Conservation (phyloP, 2,797 vertebrate species). For the Brotula barbata region DNA sequence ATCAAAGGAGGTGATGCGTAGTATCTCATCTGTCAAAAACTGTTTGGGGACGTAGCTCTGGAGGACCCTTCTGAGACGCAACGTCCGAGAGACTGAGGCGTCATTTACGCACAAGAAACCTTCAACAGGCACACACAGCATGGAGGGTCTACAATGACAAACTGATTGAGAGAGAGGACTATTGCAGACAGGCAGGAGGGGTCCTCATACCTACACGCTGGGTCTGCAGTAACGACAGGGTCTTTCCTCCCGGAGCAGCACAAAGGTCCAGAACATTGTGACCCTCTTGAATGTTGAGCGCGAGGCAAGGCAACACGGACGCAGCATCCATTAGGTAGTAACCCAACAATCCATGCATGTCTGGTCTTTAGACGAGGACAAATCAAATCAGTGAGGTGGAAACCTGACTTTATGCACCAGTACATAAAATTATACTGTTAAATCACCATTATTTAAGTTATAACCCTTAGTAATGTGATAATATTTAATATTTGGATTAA, state of each 20-base stretch:
- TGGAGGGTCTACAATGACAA: slow-evolving; percentile 1
- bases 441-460: too few species aligned
- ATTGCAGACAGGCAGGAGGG: not conserved
- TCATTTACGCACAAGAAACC: slow-evolving; percentile 88
- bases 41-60: slow-evolving; percentile 82
- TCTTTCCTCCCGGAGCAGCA: slow-evolving; percentile 93
- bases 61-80: slow-evolving; percentile 81
- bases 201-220: slow-evolving; percentile 81
- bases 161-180: not conserved
- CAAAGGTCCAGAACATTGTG: slow-evolving; percentile 91
- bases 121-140: slow-evolving; percentile 46
- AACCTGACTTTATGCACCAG: not conserved
- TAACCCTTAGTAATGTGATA: too few species aligned
- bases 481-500: too few species aligned
- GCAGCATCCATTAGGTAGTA: slow-evolving; percentile 96
- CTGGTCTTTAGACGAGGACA: slow-evolving; percentile 71
- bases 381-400: not conserved
- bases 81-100: slow-evolving; percentile 80
- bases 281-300: slow-evolving; percentile 79
- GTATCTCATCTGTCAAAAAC: slow-evolving; percentile 60
- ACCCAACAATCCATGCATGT: slow-evolving; percentile 76
- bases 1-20: slow-evolving; percentile 83
- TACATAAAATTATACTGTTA: too few species aligned
- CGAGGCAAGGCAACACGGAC: slow-evolving; percentile 89
- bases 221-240: slow-evolving; percentile 88